Evolutionary conservation across 2,797 vertebrate genomes (phyloP), one percentile per base, ranked within the genome.

Genomic region (Adelosebastes latens): DNA sequence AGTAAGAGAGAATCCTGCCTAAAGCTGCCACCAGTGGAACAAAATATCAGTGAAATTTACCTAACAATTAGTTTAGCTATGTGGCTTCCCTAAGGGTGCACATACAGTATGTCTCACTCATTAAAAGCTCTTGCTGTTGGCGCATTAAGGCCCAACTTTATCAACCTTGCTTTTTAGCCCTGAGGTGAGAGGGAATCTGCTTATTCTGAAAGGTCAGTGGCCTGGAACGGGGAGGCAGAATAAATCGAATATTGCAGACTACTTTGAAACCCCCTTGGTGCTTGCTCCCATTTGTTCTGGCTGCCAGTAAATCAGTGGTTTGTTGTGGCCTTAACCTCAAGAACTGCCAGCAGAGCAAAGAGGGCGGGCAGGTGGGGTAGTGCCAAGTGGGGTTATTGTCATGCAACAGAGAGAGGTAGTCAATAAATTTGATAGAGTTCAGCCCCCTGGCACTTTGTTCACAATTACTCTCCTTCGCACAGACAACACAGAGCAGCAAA

Each of bases 131-230:
- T 66, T 31, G 72, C 86, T 80, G 71, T 76, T 39, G 67, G 64
- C n/a, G 20, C 75, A 64, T 61, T 73, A 77, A 82, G 67, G 67
- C 62, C 56, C 2, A 42, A 79, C 75, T 90, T 81, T 68, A 87
- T 91, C 86, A 92, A 67, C 84, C 84, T 89, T 75, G 68, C 76
- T 74, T 89, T 46, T 87, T 78, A 81, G 87, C 89, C 88, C 89
- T 42, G 75, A 90, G 87, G 87, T 89, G 77, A 89, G 79, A 74
- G 86, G 62, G 76, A 89, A 90, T 92, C 87, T 89, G 88, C 83
- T 92, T 92, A 92, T 93, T 93, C 81, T 80, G 72, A 91, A 90
- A 93, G 91, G 92, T 93, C 88, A 85, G 83, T 84, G 88, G 87
- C 83, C 80, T 85, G 80, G 89, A 94, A 94, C 77, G 5, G 29